These are phyloP conservation scores for Hylaeus anthracinus DNA, from an alignment of 1,140 invertebrate species.

Conservation along the genomic window DNA sequence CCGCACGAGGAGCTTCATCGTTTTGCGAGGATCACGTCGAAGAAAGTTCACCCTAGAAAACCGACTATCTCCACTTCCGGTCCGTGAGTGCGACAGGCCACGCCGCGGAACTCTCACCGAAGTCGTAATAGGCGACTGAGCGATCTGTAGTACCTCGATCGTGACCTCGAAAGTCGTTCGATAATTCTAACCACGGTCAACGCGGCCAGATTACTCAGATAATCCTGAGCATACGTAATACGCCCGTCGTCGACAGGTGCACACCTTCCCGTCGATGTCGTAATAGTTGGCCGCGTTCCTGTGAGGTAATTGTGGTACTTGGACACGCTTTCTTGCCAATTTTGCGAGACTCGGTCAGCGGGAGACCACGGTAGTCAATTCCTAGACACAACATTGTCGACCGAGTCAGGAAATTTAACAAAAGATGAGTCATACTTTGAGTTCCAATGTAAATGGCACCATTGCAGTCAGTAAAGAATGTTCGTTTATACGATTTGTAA, in stretches of 20 bases:
- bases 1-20: no score
- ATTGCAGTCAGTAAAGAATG: no score
- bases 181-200: conserved; percentile 72
- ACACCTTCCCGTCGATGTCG: conserved; percentile 18
- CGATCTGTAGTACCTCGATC: conserved; percentile 60
- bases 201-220: conserved; percentile 62
- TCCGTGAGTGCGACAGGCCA: not conserved
- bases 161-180: conserved; percentile 77
- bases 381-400: no score
- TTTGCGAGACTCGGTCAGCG: not conserved
- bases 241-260: conserved; percentile 28
- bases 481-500: no score
- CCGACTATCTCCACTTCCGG: conserved; percentile 68
- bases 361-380: no score
- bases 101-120: conserved; percentile 72
- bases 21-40: conserved; percentile 14
- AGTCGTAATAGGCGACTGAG: conserved; percentile 35
- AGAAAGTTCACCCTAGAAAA: conserved; percentile 71
- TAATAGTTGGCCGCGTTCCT: conserved; percentile 26
- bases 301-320: not conserved
- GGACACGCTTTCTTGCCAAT: not conserved
- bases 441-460: no score
- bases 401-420: no score
- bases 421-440: no score
- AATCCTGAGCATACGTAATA: conserved; percentile 71